Evolutionary conservation across 2,888 invertebrate species (phyloP), one percentile per base, ranked within the genome.

Genomic region (Taenaris catops): DNA sequence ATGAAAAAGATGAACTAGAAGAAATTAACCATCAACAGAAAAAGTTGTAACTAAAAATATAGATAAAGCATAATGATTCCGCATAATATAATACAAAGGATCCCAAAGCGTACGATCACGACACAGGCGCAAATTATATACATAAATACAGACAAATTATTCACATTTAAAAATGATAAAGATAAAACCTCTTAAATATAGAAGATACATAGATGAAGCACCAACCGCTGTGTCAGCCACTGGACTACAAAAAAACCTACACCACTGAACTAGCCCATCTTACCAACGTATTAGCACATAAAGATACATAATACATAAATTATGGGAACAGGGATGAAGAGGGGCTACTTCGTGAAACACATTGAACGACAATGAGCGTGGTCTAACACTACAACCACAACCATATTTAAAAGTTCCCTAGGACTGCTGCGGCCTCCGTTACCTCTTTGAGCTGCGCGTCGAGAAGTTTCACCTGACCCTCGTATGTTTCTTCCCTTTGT

Each of bases 391-490:
- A 80, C 71, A 65, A 67, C 84, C 83, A 68, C 64, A 74, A 78
- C 81, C 81, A 66, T 74, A 80, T 68, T 76, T 78, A 78, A 73
- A 53, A 49, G 50, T 44, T 55, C 56, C 60, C 59, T 56, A n/a
- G n/a, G n/a, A n/a, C 42, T 55, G 57, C 51, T 51, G 28, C 32
- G 16, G 21, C 35, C 34, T 34, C 36, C 19, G 51, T 53, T 94
- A 97, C 97, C 96, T 97, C 96, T 92, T 94, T 95, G 63, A 97
- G 91, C 86, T 95, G 93, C 83, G 92, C 92, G 86, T 94, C 93
- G 88, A 96, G 91, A 69, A 93, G 89, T 91, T 96, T 96, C 72
- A 96, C 94, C 89, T 96, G 95, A 78, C 92, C 92, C 80, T 96
- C 94, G 89, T 93, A 96, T 58, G 94, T 92, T 88, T 97, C 97